These are phyloP conservation scores for Cosmopolites sordidus DNA, from an alignment of 2,888 invertebrate genomes.

Conservation along the genomic window DNA sequence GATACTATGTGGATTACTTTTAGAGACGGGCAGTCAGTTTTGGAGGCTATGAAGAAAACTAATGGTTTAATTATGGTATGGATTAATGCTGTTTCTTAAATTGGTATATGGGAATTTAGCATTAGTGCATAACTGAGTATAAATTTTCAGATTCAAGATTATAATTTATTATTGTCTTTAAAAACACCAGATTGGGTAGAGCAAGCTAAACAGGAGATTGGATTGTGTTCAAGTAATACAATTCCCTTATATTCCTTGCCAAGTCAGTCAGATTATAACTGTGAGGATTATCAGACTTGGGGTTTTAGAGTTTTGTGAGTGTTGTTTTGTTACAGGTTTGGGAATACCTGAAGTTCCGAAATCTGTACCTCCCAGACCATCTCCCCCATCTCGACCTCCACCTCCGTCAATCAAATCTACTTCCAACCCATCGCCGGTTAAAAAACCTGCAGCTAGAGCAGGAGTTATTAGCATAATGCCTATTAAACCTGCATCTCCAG, in stretches of 20 bases:
- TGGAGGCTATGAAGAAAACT: constrained; percentile 58
- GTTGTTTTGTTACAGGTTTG: constrained; percentile 35
- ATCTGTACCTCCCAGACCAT: constrained; percentile 31
- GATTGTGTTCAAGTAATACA: constrained; percentile 79
- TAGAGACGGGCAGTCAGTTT: constrained; percentile 81
- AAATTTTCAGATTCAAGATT: constrained; percentile 62
- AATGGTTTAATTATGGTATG: constrained; percentile 33
- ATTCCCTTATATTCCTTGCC: constrained; percentile 60
- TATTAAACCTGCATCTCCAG: constrained; percentile 13
- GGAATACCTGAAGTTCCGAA: constrained; percentile 50
- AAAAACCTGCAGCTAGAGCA: constrained; percentile 43
- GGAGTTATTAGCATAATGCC: constrained; percentile 52
- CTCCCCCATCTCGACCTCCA: constrained; percentile 54
- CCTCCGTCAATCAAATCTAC: constrained; percentile 49
- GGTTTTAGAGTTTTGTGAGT: constrained; percentile 9
- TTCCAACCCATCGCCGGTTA: constrained; percentile 50
- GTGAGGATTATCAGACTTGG: too few relatives aligned
- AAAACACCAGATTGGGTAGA: constrained; percentile 85
- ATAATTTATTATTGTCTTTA: constrained; percentile 65
- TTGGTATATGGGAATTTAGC: background rate
- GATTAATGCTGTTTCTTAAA: background rate
- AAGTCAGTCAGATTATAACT: constrained; percentile 46
- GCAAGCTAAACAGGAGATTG: constrained; percentile 77
- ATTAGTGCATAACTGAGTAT: too few relatives aligned
- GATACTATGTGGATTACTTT: constrained; percentile 90